Evolutionary conservation across 2,888 invertebrate genomes (phyloP).

Genomic region (Lasioglossum leucozonium): DNA sequence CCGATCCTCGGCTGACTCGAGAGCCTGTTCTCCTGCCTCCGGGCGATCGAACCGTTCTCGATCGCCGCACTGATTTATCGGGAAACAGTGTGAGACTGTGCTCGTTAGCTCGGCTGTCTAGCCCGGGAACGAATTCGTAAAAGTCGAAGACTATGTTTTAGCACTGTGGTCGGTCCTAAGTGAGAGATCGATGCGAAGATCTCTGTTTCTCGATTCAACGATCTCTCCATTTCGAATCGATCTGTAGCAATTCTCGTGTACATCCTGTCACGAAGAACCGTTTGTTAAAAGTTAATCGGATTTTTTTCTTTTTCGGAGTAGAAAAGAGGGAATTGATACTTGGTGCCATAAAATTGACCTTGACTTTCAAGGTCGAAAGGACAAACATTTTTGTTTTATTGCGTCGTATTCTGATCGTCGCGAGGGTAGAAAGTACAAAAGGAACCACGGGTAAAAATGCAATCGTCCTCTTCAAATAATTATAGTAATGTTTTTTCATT

Average conservation of each 20-base stretch:
- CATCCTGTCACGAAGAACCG: not conserved
- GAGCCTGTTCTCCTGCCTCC: slow-evolving; percentile 5
- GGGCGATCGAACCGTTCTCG: not conserved
- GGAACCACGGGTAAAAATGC: too few species aligned
- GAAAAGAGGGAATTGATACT: too few species aligned
- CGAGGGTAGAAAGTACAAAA: too few species aligned
- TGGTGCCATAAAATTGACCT: too few species aligned
- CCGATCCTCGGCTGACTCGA: not conserved
- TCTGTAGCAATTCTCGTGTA: not conserved
- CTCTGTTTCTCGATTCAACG: not conserved
- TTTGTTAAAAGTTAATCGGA: not conserved
- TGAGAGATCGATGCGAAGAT: not conserved
- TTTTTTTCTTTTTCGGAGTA: not conserved
- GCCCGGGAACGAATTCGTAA: not conserved
- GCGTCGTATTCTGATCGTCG: too few species aligned
- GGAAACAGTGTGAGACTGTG: not conserved
- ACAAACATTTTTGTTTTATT: too few species aligned
- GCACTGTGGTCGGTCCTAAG: not conserved
- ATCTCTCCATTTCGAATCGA: not conserved
- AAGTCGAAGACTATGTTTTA: not conserved
- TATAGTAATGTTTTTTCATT: too few species aligned
- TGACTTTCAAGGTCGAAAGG: too few species aligned
- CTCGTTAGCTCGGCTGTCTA: not conserved
- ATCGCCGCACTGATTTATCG: not conserved
- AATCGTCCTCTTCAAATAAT: too few species aligned